These are phyloP conservation scores for Montifringilla adamsi DNA, from an alignment of 2,113 vertebrate genomes.

Conservation along the genomic window DNA sequence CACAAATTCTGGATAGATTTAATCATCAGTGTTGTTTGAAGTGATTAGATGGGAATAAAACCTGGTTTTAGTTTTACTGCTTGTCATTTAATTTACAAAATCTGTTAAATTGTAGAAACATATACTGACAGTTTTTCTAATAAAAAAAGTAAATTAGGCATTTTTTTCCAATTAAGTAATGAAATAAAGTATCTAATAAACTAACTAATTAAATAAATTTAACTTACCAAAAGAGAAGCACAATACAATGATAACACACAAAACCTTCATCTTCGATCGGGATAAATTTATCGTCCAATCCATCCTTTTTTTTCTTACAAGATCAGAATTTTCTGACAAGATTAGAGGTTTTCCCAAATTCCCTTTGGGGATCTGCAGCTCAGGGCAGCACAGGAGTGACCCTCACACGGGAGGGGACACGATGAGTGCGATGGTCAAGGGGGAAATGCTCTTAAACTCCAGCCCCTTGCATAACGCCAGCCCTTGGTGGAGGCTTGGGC, in stretches of 20 bases:
- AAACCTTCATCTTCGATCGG: background rate
- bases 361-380: background rate
- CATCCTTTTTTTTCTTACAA: background rate
- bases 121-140: background rate
- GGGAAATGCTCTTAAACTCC: slow-evolving; percentile 1
- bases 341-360: background rate
- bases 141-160: background rate
- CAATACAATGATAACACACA: background rate
- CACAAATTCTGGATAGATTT: background rate
- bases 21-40: background rate
- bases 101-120: background rate
- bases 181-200: background rate
- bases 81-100: background rate
- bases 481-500: background rate
- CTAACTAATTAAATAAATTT: background rate
- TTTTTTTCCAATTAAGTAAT: background rate
- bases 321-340: background rate
- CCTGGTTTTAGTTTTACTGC: background rate
- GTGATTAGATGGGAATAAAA: background rate
- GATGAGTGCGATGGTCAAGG: background rate
- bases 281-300: slow-evolving; percentile 37
- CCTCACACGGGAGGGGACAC: background rate
- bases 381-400: background rate
- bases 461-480: slow-evolving; percentile 36
- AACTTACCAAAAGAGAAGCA: slow-evolving; percentile 30